Percentiles rank a stretch among this genome's conserved stretches.
Conservation (phyloP, 1,140 invertebrate species). For the Eufriesea mexicana region DNA sequence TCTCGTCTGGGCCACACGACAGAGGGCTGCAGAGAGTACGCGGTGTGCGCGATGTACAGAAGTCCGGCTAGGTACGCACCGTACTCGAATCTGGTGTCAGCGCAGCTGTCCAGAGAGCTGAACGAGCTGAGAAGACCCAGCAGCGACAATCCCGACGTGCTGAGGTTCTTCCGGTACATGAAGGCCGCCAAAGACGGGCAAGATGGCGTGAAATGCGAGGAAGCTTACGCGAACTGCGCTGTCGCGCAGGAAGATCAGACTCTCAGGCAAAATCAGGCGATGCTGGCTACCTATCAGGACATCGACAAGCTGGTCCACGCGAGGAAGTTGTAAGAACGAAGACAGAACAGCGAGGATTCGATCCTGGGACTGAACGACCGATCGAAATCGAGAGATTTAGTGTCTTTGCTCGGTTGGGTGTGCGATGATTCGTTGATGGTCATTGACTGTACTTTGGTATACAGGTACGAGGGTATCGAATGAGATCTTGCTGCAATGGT, state of each 20-base stretch:
- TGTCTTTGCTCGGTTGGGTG: background rate
- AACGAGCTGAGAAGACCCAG: slow-evolving; percentile 91
- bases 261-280: slow-evolving; percentile 87
- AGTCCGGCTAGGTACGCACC: slow-evolving; percentile 92
- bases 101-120: slow-evolving; percentile 91
- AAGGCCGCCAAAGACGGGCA: slow-evolving; percentile 93
- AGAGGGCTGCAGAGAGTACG: slow-evolving; percentile 89
- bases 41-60: slow-evolving; percentile 93
- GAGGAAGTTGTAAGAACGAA: slow-evolving; percentile 80
- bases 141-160: slow-evolving; percentile 91
- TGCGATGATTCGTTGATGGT: background rate
- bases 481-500: too few species aligned
- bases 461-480: background rate
- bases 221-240: slow-evolving; percentile 81
- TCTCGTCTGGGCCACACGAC: slow-evolving; percentile 87
- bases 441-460: background rate
- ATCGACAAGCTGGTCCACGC: slow-evolving; percentile 93
- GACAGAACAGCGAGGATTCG: background rate
- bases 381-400: background rate
- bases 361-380: background rate
- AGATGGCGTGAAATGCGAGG: slow-evolving; percentile 87
- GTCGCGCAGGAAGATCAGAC: slow-evolving; percentile 83
- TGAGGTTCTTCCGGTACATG: slow-evolving; percentile 94
- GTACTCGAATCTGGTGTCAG: slow-evolving; percentile 93
- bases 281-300: slow-evolving; percentile 92